Conservation (phyloP, 2,113 vertebrate genomes). For the Hyperoodon ampullatus region DNA sequence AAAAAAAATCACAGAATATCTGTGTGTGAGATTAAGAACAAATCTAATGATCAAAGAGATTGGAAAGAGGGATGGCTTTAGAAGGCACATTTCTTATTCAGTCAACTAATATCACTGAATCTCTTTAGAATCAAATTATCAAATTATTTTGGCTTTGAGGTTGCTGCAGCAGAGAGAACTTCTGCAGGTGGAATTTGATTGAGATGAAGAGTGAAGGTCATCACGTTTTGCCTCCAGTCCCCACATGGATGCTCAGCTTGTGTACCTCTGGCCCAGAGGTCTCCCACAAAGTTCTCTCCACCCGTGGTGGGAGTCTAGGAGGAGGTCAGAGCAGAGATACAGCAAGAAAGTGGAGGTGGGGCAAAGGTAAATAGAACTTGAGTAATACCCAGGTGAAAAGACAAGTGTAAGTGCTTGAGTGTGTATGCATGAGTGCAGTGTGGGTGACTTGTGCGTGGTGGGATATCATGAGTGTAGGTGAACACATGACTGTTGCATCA, state of each 20-base stretch:
- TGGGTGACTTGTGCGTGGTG: fast-evolving
- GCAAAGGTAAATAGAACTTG: background rate
- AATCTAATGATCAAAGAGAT: conserved; percentile 76
- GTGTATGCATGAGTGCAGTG: background rate
- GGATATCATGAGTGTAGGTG: background rate
- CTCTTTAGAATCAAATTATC: conserved; percentile 66
- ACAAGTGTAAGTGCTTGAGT: background rate
- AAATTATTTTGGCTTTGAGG: conserved; percentile 61
- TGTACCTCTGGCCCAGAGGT: too few relatives aligned
- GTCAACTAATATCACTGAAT: conserved; percentile 61
- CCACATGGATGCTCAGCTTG: fast-evolving
- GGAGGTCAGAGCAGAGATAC: background rate
- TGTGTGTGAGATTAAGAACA: conserved; percentile 75
- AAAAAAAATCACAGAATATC: conserved; percentile 61
- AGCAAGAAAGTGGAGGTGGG: background rate
- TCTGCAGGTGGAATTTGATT: background rate
- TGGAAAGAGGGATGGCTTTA: conserved; percentile 18
- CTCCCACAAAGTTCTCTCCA: background rate
- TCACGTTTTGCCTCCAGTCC: background rate
- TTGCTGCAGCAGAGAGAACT: background rate
- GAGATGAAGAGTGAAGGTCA: background rate
- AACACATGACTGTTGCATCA: fast-evolving
- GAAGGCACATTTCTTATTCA: conserved; percentile 69
- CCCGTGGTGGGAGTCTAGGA: background rate
- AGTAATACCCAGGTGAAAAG: background rate